These are phyloP conservation scores for Hyaena hyaena DNA, from an alignment of 2,113 vertebrate genomes.

Conservation along the genomic window DNA sequence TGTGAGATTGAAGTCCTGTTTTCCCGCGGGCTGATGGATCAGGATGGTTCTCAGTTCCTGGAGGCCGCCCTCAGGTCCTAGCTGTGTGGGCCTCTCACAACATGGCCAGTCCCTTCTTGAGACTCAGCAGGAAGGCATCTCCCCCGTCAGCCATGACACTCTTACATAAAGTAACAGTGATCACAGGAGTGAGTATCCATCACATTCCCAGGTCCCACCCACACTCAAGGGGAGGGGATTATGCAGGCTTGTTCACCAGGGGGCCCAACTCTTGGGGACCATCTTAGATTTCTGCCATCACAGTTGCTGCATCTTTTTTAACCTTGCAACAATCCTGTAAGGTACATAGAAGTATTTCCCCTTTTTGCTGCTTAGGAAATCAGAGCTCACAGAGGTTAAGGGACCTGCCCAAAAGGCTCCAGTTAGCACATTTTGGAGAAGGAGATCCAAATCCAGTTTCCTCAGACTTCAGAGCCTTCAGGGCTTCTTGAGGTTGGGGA, in stretches of 20 bases:
- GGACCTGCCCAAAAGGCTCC: background rate
- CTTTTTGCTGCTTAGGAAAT: slow-evolving; percentile 1
- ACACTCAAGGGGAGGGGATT: background rate
- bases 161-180: background rate
- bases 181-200: background rate
- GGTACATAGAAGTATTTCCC: background rate
- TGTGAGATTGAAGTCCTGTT: background rate
- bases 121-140: background rate
- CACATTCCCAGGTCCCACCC: background rate
- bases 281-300: background rate
- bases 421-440: background rate
- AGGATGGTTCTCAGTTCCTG: background rate
- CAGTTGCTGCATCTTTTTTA: background rate
- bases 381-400: background rate
- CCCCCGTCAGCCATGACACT: background rate
- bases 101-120: background rate
- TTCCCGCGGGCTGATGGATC: background rate
- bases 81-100: background rate
- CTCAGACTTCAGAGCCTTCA: background rate
- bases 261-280: too few species aligned
- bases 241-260: background rate
- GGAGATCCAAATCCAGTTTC: background rate
- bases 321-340: background rate
- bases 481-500: background rate
- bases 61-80: background rate